Evolutionary conservation across 2,113 vertebrate species (phyloP), one percentile per base, ranked within the genome.

Genomic region (Uria aalge): DNA sequence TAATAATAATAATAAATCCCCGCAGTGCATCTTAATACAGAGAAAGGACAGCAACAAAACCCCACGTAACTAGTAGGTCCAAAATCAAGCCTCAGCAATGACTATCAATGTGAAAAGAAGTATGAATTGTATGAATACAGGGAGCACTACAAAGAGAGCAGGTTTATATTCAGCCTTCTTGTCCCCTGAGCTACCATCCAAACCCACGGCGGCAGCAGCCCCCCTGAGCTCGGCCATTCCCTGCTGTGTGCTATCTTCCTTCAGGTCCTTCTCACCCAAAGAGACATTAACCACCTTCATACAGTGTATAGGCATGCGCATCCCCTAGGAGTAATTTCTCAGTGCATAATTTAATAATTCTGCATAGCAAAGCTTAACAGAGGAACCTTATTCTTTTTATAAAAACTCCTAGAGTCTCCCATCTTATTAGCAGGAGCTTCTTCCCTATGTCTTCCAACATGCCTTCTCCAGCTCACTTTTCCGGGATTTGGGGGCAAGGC

Each of bases 401-500:
- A 14, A 83, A 71, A 59, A 19, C 7, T 30, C 22, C 60, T 62
- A 17, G 14, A 62, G 15, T 38, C 29, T 83, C 50, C 60, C 19
- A 20, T 17, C 23, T 53, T 38, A 38, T 38, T 36, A 53, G 38
- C 10, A 57, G 73, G 10, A 90, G 2, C 7, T 13, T 81, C 56
- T 75, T 85, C 43, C 64, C 34, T 15, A 6, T 17, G 6, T 26
- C 10, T 50, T 63, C 68, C 32, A 34, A 19, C 8, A 11, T 1
- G 0, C 19, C 45, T 56, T 86, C 53, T 83, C 48, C 71, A 27
- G 15, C 62, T 77, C 15, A 1, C n/a, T 47, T 59, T 26, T 30
- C 32, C 0, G 0, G 56, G 18, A 15, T 18, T 4, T 1, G 2
- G 26, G 23, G 14, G 17, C 55, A 52, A 57, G 20, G 13, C 29